Evolutionary conservation across 2,888 invertebrate species (phyloP).

Genomic region (Noctua janthina): DNA sequence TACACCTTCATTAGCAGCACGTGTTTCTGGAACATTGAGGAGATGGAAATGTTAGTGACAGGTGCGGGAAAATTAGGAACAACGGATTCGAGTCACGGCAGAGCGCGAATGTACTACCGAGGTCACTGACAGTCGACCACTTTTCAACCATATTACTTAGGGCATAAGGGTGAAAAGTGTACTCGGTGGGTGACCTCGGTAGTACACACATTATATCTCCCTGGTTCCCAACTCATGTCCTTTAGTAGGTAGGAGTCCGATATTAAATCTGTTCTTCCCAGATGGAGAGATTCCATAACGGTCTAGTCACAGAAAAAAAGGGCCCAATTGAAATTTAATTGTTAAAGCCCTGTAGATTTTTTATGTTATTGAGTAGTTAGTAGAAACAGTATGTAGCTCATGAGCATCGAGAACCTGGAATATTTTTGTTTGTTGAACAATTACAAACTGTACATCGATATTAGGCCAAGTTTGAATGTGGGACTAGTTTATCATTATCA

Average conservation of each 20-base stretch:
- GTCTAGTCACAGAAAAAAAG: not conserved
- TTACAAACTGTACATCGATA: too few relatives aligned
- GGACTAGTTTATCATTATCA: not conserved
- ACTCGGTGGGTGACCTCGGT: too few relatives aligned
- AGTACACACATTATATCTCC: not conserved
- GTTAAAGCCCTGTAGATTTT: not conserved
- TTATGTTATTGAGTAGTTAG: not conserved
- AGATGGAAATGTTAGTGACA: not conserved
- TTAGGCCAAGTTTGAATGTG: not conserved
- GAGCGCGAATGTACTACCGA: not conserved
- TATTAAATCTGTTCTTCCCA: not conserved
- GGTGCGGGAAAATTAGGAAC: not conserved
- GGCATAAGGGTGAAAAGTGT: too few relatives aligned
- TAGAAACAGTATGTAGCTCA: not conserved
- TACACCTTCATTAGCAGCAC: slow-evolving; percentile 85
- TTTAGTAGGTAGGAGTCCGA: not conserved
- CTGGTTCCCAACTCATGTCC: not conserved
- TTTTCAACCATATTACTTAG: too few relatives aligned
- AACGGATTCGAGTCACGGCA: not conserved
- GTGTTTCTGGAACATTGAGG: slow-evolving; percentile 82
- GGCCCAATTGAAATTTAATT: not conserved
- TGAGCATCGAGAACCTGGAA: not conserved
- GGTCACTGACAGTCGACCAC: too few relatives aligned
- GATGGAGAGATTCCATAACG: not conserved
- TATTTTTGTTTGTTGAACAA: not conserved